These are phyloP conservation scores for Spinus olivaceus DNA, from an alignment of 2,797 vertebrate species.

Conservation along the genomic window DNA sequence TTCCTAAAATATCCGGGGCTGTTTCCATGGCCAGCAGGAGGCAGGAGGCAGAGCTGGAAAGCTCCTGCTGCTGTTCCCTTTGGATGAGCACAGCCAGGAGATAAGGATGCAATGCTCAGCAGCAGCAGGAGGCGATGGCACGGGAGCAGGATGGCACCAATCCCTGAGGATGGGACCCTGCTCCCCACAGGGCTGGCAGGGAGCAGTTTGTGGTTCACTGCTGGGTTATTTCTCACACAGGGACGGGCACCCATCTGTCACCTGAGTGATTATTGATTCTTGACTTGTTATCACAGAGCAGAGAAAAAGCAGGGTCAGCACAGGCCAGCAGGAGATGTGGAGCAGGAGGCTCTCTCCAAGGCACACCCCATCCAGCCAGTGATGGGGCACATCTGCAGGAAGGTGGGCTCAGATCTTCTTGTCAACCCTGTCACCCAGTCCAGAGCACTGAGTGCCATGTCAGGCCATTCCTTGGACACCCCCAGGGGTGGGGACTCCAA, in stretches of 20 bases:
- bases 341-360: not conserved
- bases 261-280: not conserved
- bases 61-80: not conserved
- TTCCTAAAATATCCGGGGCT: not conserved
- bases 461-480: fast-evolving
- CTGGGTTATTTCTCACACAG: not conserved
- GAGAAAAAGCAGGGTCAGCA: not conserved
- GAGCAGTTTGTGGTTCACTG: not conserved
- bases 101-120: not conserved
- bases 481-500: not conserved
- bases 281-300: not conserved
- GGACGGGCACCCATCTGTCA: not conserved
- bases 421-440: not conserved
- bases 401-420: not conserved
- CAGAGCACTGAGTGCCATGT: not conserved
- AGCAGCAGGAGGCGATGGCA: not conserved
- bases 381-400: not conserved
- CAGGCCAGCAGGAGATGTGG: not conserved
- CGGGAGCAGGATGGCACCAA: not conserved
- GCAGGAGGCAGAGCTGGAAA: not conserved
- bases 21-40: not conserved
- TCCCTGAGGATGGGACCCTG: not conserved
- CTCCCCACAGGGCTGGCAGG: not conserved
- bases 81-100: conserved; percentile 25
- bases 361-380: not conserved